These are phyloP conservation scores for Mythimna ferrago DNA, from an alignment of 2,888 invertebrate genomes.

Conservation along the genomic window DNA sequence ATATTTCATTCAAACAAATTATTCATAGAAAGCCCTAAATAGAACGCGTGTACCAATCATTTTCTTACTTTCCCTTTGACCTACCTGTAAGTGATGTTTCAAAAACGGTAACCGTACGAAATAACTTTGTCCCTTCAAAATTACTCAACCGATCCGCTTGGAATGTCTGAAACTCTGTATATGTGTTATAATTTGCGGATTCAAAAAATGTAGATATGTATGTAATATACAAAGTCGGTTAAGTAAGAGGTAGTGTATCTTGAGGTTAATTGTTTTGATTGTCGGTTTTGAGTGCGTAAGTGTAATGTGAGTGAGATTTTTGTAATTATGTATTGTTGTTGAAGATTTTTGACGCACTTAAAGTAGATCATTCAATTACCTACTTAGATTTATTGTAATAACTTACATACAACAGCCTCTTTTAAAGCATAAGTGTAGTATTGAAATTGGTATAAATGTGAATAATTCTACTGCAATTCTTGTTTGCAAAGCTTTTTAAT, in stretches of 20 bases:
- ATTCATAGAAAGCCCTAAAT: slow-evolving; percentile 12
- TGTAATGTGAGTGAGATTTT: slow-evolving; percentile 11
- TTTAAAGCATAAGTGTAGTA: background rate
- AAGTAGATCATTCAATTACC: background rate
- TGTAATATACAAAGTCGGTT: slow-evolving; percentile 26
- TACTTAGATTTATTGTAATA: background rate
- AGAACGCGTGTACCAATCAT: slow-evolving; percentile 25
- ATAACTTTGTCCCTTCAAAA: slow-evolving; percentile 52
- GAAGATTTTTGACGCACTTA: background rate
- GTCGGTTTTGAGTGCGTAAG: slow-evolving; percentile 2
- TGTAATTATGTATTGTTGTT: slow-evolving; percentile 20
- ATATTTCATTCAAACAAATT: slow-evolving; percentile 34
- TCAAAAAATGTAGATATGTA: slow-evolving; percentile 14
- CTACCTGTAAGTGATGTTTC: slow-evolving; percentile 35
- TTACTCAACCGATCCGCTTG: slow-evolving; percentile 44
- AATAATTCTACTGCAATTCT: background rate
- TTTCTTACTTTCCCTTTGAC: slow-evolving; percentile 38
- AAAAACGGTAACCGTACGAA: slow-evolving; percentile 42
- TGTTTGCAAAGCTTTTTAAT: background rate
- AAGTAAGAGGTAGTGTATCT: slow-evolving; percentile 30
- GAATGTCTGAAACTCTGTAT: slow-evolving; percentile 39
- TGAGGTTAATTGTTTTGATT: slow-evolving; percentile 18
- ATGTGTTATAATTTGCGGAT: slow-evolving; percentile 35
- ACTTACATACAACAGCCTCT: background rate
- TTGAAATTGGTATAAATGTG: background rate